Evolutionary conservation across 37 sponge, comb jelly and placozoan species (phyloP).

Genomic region (Halichondria panicea): DNA sequence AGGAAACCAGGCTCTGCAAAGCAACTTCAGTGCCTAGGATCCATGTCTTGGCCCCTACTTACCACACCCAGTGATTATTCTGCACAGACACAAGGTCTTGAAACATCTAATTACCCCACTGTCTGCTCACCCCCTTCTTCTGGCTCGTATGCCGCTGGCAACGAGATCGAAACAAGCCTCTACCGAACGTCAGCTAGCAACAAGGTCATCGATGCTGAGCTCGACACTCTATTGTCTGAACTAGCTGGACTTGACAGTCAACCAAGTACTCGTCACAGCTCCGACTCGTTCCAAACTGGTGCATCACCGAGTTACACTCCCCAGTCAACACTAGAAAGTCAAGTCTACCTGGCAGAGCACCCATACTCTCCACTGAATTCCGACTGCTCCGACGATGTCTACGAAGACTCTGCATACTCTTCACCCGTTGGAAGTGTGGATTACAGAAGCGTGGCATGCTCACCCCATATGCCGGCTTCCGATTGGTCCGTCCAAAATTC

Average conservation of each 20-base stretch:
- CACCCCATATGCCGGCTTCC: not conserved
- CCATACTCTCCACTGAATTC: conserved; percentile 49
- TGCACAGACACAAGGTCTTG: not conserved
- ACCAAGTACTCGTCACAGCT: conserved; percentile 12
- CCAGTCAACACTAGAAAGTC: conserved; percentile 5
- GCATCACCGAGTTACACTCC: not conserved
- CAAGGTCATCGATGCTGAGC: conserved; percentile 29
- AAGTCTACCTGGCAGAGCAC: conserved; percentile 11
- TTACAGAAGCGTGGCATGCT: conserved; percentile 6
- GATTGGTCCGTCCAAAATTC: not conserved
- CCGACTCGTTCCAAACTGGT: conserved; percentile 4
- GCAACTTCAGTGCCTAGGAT: not conserved
- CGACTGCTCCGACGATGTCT: conserved; percentile 6
- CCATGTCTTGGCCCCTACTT: not conserved
- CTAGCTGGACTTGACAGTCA: not conserved
- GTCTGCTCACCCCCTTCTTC: no score
- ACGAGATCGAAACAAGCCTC: no score
- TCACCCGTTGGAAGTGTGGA: conserved; percentile 17
- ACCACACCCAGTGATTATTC: not conserved
- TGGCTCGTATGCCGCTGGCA: no score
- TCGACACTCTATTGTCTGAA: conserved; percentile 33
- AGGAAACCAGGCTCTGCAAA: not conserved
- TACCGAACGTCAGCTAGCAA: not conserved
- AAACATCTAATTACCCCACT: no score
- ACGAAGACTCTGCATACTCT: conserved; percentile 21